Evolutionary conservation across 2,113 vertebrate species (phyloP).

Genomic region (Accipiter virgatus): DNA sequence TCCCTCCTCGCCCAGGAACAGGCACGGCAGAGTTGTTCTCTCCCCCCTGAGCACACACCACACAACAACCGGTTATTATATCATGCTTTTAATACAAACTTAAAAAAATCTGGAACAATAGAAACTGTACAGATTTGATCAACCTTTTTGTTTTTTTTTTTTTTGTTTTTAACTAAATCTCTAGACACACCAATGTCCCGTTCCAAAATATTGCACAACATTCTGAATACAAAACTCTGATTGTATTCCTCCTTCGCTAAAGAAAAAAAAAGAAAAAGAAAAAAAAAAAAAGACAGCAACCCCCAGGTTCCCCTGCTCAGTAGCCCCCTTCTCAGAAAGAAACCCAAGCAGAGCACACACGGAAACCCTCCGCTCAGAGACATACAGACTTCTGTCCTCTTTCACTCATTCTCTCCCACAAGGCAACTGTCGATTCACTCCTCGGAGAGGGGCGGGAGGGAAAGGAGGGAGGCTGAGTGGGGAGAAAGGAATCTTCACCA

Average conservation of each 20-base stretch:
- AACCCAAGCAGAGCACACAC: conserved; percentile 28
- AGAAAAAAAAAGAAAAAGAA: background rate
- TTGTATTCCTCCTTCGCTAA: conserved; percentile 79
- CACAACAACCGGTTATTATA: conserved; percentile 55
- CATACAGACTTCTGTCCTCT: conserved; percentile 55
- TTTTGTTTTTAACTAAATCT: conserved; percentile 81
- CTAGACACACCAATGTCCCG: conserved; percentile 78
- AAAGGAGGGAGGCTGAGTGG: conserved; percentile 51
- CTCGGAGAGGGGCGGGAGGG: conserved; percentile 11
- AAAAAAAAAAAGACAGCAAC: conserved; percentile 39
- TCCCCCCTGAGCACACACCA: background rate
- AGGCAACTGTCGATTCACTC: conserved; percentile 54
- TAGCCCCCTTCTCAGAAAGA: conserved; percentile 46
- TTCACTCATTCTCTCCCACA: conserved; percentile 32
- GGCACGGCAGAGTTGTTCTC: rapidly evolving
- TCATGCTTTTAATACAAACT: conserved; percentile 92
- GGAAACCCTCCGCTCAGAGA: conserved; percentile 20
- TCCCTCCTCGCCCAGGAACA: background rate
- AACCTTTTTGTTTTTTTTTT: conserved; percentile 64
- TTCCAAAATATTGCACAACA: conserved; percentile 88
- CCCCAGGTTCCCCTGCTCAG: conserved; percentile 36
- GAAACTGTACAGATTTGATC: conserved; percentile 88
- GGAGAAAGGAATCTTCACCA: conserved; percentile 67
- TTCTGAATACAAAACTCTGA: conserved; percentile 84
- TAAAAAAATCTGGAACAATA: conserved; percentile 90